These are phyloP conservation scores for Lanius collurio DNA, from an alignment of 2,113 vertebrate species.

Conservation along the genomic window DNA sequence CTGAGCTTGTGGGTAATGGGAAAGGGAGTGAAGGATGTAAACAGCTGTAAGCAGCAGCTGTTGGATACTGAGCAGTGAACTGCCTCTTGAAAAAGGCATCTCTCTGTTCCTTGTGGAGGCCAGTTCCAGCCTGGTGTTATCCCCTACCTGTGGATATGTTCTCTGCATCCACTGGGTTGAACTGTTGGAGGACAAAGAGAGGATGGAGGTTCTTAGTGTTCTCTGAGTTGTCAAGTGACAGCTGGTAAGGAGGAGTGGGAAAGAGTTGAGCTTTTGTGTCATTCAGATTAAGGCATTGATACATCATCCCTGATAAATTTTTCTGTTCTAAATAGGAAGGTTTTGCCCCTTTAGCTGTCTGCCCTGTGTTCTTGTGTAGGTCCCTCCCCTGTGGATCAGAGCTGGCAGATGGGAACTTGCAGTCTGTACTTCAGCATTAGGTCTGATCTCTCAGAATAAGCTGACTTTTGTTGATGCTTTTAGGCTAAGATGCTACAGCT, in stretches of 20 bases:
- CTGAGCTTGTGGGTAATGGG: neutral
- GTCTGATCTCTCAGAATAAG: neutral
- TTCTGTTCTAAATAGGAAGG: neutral
- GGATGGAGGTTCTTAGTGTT: neutral
- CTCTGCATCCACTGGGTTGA: neutral
- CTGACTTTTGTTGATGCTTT: neutral
- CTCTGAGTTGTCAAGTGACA: neutral
- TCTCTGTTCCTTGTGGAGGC: neutral
- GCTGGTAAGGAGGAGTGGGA: neutral
- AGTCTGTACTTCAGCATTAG: neutral
- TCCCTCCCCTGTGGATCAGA: neutral
- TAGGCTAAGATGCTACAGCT: neutral
- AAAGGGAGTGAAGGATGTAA: neutral
- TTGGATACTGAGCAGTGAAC: neutral
- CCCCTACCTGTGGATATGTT: rapidly evolving
- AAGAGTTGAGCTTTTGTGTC: neutral
- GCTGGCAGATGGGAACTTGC: neutral
- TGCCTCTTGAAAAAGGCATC: neutral
- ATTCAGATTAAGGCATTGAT: neutral
- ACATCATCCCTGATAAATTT: rapidly evolving
- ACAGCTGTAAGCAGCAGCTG: constrained; percentile 41
- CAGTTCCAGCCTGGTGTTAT: neutral
- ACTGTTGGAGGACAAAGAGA: neutral
- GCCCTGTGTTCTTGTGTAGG: neutral
- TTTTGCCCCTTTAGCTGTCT: neutral